Conservation (phyloP, 2,113 vertebrate genomes). For the Larimichthys polyactis region DNA sequence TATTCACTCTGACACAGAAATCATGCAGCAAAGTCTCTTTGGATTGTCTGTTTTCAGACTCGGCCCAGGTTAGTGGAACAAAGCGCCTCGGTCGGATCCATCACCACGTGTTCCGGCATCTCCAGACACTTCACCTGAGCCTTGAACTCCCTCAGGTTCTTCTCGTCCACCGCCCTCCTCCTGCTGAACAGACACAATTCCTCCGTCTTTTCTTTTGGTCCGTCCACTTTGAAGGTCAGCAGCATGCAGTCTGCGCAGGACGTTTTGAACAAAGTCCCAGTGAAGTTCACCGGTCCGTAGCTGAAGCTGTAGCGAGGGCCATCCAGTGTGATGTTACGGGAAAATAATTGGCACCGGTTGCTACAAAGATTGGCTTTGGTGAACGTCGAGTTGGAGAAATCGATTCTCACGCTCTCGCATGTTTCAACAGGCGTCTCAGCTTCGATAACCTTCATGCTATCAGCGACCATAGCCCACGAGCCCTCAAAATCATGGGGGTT, state of each 20-base stretch:
- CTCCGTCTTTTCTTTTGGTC: accelerated
- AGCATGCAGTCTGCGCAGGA: constrained; percentile 32
- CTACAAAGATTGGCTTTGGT: neutral
- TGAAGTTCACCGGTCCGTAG: accelerated
- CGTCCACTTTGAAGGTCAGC: neutral
- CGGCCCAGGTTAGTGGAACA: accelerated
- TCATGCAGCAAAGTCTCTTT: neutral
- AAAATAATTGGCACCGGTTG: accelerated
- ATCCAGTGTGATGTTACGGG: accelerated
- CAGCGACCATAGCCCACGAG: constrained; percentile 37
- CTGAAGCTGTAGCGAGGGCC: neutral
- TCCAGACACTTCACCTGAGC: constrained; percentile 22
- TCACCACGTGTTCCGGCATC: neutral
- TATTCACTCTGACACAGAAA: neutral
- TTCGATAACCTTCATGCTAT: neutral
- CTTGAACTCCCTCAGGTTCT: constrained; percentile 29
- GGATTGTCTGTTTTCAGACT: neutral
- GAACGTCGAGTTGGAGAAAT: constrained; percentile 5
- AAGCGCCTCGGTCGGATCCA: constrained; percentile 27
- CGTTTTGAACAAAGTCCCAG: neutral
- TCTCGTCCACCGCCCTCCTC: constrained; percentile 24
- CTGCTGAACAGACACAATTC: constrained; percentile 29
- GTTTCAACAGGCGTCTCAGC: accelerated
- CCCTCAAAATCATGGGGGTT: neutral
- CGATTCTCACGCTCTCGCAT: neutral